Base-by-base conservation (phyloP, 2,888 invertebrate species). In the Folsomia candida region DNA sequence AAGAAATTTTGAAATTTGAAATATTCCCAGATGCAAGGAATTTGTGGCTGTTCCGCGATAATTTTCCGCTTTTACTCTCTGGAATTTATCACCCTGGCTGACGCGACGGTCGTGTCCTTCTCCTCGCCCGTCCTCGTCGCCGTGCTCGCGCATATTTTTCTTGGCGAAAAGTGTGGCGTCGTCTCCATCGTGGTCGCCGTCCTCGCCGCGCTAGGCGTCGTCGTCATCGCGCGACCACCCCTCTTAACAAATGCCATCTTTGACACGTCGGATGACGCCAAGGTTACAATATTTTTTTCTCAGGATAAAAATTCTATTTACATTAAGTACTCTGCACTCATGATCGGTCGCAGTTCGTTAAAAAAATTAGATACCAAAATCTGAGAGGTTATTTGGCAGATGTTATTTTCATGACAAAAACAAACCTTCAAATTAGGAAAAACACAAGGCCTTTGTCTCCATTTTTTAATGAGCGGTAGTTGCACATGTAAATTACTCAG, bases 81-180 rank as follows among this genome's bases (percentile, higher is more conserved):
- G 6, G 70, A 71, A 20, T 77, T 71, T 62, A 37, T 77, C 57
- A 72, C 69, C 14, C 65, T 77, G n/a, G 76, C 70, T 6, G 76
- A 77, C 64, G 67, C 74, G 1, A 68, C 76, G 18, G 75, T 77
- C 47, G 72, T 73, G 60, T 70, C 75, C 61, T 75, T 72, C 68
- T 64, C 71, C 11, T 70, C 72, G 4, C 76, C 76, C 0, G 78
- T 77, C 14, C 77, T 78, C 57, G 73, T 77, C 1, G 72, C 74
- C 18, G 68, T 76, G 57, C 70, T 78, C 25, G 76, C 76, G 1
- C 73, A 74, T 29, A 68, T 75, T 57, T 74, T 71, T 28, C 51
- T 78, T 2, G 70, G 70, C 47, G 76, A 76, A 25, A 73, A 68
- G 69, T 70, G 73, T 51, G 75, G 74, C 1, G 18, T 76, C 11